Percentiles rank a stretch among this genome's conserved stretches.
Conservation (phyloP, 2,797 vertebrate genomes). For the Malacoraja senta region DNA sequence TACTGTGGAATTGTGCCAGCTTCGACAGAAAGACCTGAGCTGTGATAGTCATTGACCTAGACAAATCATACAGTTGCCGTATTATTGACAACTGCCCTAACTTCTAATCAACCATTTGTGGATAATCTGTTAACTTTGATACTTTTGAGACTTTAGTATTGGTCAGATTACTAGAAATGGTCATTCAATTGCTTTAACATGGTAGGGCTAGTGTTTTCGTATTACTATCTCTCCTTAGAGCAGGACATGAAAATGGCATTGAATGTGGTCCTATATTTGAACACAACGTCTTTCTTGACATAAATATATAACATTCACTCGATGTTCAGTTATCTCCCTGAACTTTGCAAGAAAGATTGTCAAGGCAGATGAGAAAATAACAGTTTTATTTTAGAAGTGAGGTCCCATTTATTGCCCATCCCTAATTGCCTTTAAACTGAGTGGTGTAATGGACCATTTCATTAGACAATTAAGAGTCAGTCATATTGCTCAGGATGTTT, state of each 20-base stretch:
- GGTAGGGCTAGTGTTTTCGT: background rate
- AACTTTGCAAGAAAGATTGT: background rate
- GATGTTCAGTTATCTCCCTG: background rate
- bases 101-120: background rate
- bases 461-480: no score
- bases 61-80: background rate
- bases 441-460: no score
- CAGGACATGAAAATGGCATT: background rate
- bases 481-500: no score
- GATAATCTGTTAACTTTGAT: background rate
- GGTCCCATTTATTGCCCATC: no score
- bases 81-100: background rate
- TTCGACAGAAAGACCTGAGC: background rate
- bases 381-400: no score
- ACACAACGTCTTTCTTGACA: background rate
- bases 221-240: background rate
- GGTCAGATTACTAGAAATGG: background rate
- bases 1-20: background rate
- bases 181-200: background rate
- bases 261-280: background rate
- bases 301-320: background rate
- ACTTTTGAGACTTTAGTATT: background rate
- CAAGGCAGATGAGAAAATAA: background rate
- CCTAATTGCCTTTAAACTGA: no score
- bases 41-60: background rate